Base-by-base conservation (phyloP, 2,797 vertebrate genomes). In the Acanthurus lineatus region DNA sequence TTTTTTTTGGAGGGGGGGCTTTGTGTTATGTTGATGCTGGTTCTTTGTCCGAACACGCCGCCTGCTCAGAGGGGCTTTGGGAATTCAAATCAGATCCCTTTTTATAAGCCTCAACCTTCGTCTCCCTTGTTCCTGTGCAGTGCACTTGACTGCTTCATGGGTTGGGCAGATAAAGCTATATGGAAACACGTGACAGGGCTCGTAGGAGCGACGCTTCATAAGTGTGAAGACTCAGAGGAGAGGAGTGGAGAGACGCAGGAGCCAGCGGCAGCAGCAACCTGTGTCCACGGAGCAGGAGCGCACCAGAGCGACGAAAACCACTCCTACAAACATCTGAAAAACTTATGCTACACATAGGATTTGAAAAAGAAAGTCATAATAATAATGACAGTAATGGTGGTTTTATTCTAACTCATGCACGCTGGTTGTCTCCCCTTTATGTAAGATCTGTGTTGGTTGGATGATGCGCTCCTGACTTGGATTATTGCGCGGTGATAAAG, bases 131-230 rank as follows among this genome's bases (percentile, higher is more conserved):
- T 89, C 62, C 76, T 69, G 25, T 85, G 77, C 83, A 54, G 59
- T 61, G 79, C 84, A 69, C 73, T 83, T 83, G 88, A 77, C 77
- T 64, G 86, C 77, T 77, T 62, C 80, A 77, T 86, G 91, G 89
- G 90, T 56, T 91, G 91, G 92, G 86, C 88, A 82, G 76, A 86
- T 72, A 48, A 73, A 81, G 77, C 87, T 60, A 9, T 79, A 78
- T 81, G 73, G 76, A 70, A 80, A 69, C 95, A 95, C 94, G 95
- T 95, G 93, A 96, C 87, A 2, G 52, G 58, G 82, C 80, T 90
- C 74, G 88, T 80, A 88, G 89, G 79, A 88, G 84, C 87, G 88
- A 88, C 75, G 90, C 92, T 91, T 94, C 92, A 94, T 95, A 95
- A 95, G 91, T 92, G 89, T 90, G 93, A 89, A 87, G 82, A 85